A percentile compares a stretch with the other conserved stretches of the same genome.
Evolutionary conservation across 2,797 vertebrate species (phyloP).

Genomic region (Diglossa cyanea): DNA sequence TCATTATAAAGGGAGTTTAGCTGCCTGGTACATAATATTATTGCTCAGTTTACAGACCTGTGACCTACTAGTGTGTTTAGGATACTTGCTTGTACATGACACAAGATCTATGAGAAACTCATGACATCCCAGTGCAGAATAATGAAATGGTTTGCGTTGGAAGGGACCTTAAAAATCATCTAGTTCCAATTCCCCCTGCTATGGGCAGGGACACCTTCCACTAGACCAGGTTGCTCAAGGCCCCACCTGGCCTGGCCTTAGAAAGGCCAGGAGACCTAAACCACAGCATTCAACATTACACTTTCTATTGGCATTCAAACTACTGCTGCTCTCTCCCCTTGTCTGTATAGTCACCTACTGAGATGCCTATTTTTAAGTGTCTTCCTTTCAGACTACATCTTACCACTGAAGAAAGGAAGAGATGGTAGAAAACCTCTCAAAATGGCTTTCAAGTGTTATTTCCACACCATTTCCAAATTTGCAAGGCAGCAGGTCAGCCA

Average conservation of each 20-base stretch:
- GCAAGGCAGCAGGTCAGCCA: not conserved
- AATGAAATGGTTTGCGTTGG: not conserved
- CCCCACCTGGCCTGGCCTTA: not conserved
- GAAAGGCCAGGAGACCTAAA: not conserved
- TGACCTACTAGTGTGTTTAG: not conserved
- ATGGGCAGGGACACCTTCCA: not conserved
- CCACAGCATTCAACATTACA: not conserved
- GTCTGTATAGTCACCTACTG: not conserved
- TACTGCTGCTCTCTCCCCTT: not conserved
- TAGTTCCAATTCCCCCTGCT: not conserved
- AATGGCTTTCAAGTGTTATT: conserved; percentile 30
- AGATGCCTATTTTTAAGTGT: not conserved
- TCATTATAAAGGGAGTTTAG: not conserved
- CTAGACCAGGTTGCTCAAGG: not conserved
- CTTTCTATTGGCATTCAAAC: not conserved
- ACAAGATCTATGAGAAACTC: not conserved
- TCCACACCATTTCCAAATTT: not conserved
- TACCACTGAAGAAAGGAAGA: not conserved
- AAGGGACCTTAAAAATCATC: not conserved
- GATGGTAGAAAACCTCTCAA: not conserved
- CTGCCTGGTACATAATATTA: not conserved
- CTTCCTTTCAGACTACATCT: not conserved
- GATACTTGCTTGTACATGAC: not conserved
- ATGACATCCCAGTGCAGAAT: not conserved
- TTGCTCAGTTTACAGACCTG: not conserved